Evolutionary conservation across 2,797 vertebrate species (phyloP), one percentile per base, ranked within the genome.

Genomic region (Crypturellus tataupa): DNA sequence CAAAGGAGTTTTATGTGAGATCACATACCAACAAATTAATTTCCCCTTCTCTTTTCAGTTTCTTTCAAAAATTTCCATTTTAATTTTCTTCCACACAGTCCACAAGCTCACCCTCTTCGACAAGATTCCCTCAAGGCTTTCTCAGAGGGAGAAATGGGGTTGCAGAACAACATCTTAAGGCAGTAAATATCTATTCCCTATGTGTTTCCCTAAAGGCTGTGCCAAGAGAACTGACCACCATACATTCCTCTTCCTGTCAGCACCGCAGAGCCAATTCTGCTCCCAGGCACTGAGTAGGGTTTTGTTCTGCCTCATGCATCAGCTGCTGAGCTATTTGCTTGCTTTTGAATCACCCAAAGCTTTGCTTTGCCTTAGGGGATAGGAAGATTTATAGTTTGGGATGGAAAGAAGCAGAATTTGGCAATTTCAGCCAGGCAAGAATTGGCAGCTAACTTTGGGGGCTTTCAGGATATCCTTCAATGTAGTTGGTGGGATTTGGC

Each of bases 1-100:
- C 86, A 92, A 81, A 29, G 42, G 40, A 89, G 55, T 64, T 93
- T 87, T 91, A 83, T 70, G 72, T 53, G 87, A 94, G 87, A 82
- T 92, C 69, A 79, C 0, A 0, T 76, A 92, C 56, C 47, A 91
- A 87, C 59, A 86, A 87, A 91, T 80, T 80, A 72, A 91, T 86
- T 92, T 94, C 63, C 56, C 87, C 47, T 70, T 89, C 58, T 55
- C 47, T 59, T 91, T 84, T 64, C 53, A 70, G 24, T 75, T 87
- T 67, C 56, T 82, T 85, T 49, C 15, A 64, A 81, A 90, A 90
- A 85, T 44, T 58, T 51, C 67, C 4, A 63, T 53, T 49, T 90
- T 89, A 51, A 89, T 69, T 81, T 83, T 39, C 44, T 80, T 80
- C 79, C 72, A 64, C 17, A 33, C 42, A 94, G 39, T 75, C 60